Percentiles rank a stretch among this genome's conserved stretches.
phyloP scores from a whole-genome alignment of 2,888 invertebrate species.

The Lithophane semibrunnea region DNA sequence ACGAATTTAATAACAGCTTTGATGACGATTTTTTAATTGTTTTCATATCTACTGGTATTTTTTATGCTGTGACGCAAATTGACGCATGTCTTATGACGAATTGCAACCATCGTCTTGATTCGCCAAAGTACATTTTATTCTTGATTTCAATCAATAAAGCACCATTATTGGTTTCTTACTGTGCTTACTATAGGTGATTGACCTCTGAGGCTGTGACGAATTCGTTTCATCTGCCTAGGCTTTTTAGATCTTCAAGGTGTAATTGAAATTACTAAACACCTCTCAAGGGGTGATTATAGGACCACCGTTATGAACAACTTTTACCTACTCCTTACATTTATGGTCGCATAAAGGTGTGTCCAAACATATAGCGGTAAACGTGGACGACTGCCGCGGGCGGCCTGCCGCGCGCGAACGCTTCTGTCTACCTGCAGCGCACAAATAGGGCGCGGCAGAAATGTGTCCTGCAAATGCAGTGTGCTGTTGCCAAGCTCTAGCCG shows the following conservation, averaged over 20 bases:
- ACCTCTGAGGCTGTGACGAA: not conserved
- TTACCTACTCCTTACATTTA: no score
- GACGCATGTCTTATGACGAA: not conserved
- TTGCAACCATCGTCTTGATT: conserved; percentile 16
- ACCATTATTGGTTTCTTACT: not conserved
- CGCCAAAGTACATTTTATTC: conserved; percentile 1
- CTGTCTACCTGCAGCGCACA: no score
- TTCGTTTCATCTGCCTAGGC: conserved; percentile 1
- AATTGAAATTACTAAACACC: no score
- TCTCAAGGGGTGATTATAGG: no score
- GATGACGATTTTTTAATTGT: not conserved
- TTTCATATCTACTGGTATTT: conserved; percentile 1
- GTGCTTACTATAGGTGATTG: conserved; percentile 3
- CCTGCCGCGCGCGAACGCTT: no score
- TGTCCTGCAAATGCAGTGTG: no score
- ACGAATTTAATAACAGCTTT: conserved; percentile 7
- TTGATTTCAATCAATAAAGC: not conserved
- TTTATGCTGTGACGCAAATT: not conserved
- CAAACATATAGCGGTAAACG: no score
- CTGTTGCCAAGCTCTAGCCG: no score
- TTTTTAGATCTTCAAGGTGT: not conserved
- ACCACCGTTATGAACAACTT: no score
- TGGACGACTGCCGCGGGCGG: no score
- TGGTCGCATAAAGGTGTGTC: no score
- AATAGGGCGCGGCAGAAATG: no score